Base-by-base conservation (phyloP, 2,113 vertebrate genomes). In the Oncorhynchus nerka region DNA sequence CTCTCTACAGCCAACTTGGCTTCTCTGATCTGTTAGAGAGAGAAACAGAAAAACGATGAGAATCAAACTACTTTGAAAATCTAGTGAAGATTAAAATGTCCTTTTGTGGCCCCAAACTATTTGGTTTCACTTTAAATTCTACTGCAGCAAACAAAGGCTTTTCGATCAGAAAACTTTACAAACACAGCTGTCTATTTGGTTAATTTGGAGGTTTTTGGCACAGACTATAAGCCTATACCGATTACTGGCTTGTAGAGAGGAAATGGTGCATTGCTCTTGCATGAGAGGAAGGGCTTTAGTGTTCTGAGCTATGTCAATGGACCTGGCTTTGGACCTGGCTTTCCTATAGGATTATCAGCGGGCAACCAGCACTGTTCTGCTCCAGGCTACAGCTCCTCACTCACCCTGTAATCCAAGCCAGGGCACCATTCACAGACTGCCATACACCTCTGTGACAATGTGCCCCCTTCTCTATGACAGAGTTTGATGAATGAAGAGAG, bases 1-100 rank as follows among this genome's bases (percentile, higher is more conserved):
- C 70, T 99, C 97, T 74, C 96, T 92, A 87, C 97, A 99, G 4
- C 97, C 97, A 13, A 99, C 94, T 82, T 97, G 97, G 81, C 93
- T 91, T 0, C 91, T 93, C 80, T 55, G 51, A 19, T 94, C 97
- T 99, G 89, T 26, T 28, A 74, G 68, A 20, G 57, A 67, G 5
- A 13, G 16, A 72, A 11, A 62, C 22, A 66, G n/a, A 9, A 22
- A 3, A 19, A 67, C 8, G 11, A 30, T 57, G 19, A 61, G 71
- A 96, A 68, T 68, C 26, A 30, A 16, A 32, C 8, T 3, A 34
- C 5, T 32, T 55, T 55, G 51, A 55, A 19, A 16, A 55, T 55
- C 51, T 55, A 55, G 12, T 55, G 12, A 55, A 19, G 51, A 55
- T 55, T 15, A 19, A 55, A 55, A 4, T 15, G 3, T 5, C 51